phyloP scores from a whole-genome alignment of 2,113 vertebrate genomes.

The Strix aluco region DNA sequence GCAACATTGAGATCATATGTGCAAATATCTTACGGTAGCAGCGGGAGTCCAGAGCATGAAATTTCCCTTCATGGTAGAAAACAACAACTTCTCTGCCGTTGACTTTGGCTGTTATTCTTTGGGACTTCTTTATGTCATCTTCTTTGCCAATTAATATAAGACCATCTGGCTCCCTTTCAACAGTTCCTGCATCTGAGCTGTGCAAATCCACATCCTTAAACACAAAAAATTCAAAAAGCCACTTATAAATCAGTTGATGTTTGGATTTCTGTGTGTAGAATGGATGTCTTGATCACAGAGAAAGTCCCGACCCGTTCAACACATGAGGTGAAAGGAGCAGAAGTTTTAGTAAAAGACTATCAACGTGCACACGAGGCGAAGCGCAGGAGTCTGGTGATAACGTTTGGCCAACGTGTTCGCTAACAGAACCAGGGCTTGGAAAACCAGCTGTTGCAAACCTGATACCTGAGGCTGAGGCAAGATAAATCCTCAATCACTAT shows the following conservation, averaged over 20 bases:
- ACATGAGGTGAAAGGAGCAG: not conserved
- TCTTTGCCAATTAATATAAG: slow-evolving; percentile 79
- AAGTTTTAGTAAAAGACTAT: not conserved
- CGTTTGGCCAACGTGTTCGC: fast-evolving
- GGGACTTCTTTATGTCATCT: slow-evolving; percentile 80
- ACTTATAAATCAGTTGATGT: not conserved
- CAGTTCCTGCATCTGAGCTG: not conserved
- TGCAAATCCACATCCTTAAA: slow-evolving; percentile 48
- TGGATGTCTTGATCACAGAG: fast-evolving
- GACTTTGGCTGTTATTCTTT: slow-evolving; percentile 75
- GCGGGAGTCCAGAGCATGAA: slow-evolving; percentile 88
- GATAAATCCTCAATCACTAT: slow-evolving; percentile 17
- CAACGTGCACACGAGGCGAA: fast-evolving
- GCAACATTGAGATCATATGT: not conserved
- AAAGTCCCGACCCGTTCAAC: not conserved
- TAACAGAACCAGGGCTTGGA: not conserved
- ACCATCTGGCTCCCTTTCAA: not conserved
- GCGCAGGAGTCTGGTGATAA: not conserved
- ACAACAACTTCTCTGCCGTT: slow-evolving; percentile 84
- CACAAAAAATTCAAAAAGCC: not conserved
- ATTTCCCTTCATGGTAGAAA: slow-evolving; percentile 81
- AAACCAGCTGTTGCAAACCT: not conserved
- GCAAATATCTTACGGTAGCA: slow-evolving; percentile 89
- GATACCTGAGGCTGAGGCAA: not conserved
- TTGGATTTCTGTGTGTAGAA: not conserved